Evolutionary conservation across 1,140 invertebrate species (phyloP).

Genomic region (Lycorma delicatula): DNA sequence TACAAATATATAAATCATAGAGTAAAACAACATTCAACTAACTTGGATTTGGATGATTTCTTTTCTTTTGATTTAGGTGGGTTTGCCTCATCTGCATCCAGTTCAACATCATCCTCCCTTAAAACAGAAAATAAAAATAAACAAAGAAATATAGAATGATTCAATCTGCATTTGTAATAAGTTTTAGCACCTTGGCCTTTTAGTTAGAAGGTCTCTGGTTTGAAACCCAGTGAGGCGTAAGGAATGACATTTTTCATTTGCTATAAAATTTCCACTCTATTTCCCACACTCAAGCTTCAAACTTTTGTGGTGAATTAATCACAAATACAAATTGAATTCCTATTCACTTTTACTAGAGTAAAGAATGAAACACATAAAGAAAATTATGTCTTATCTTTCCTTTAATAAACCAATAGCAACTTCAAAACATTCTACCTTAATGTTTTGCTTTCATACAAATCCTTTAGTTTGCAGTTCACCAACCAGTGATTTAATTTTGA

Average conservation of each 20-base stretch:
- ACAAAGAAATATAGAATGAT: neutral
- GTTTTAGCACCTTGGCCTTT: neutral
- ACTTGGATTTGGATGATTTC: neutral
- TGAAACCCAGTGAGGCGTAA: neutral
- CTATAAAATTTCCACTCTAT: neutral
- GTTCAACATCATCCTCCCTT: conserved; percentile 37
- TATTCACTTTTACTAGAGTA: no score
- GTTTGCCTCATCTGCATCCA: conserved; percentile 6
- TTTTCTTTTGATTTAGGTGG: neutral
- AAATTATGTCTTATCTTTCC: no score
- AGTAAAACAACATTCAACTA: neutral
- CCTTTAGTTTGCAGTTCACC: no score
- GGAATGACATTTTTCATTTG: neutral
- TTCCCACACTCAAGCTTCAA: neutral
- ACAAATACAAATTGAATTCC: no score
- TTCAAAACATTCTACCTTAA: no score
- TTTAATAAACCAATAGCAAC: no score
- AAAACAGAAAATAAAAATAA: conserved; percentile 27
- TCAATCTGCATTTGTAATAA: neutral
- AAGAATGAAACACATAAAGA: no score
- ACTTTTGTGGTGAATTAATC: neutral
- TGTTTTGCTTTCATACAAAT: no score
- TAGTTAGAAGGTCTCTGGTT: neutral
- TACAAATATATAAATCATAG: neutral
- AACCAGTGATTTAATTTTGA: no score